A percentile compares a stretch with the other conserved stretches of the same genome.
phyloP scores from a whole-genome alignment of 1,140 invertebrate species.

The Drosophila nigrodunni region DNA sequence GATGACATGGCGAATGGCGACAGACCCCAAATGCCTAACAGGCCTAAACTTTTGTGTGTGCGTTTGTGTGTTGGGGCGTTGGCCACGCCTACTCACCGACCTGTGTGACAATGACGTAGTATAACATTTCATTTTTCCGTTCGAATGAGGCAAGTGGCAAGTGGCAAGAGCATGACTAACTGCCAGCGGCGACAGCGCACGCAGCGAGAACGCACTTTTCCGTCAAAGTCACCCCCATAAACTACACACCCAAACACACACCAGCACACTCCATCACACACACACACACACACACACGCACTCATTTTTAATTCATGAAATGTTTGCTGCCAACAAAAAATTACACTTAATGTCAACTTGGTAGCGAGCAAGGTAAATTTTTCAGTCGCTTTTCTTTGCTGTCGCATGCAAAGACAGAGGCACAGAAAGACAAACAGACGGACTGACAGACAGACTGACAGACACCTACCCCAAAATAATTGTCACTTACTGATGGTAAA shows the following conservation, averaged over 20 bases:
- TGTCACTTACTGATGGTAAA: constrained; percentile 47
- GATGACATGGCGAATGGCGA: constrained; percentile 50
- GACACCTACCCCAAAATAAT: constrained; percentile 50
- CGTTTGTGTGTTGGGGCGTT: constrained; percentile 1
- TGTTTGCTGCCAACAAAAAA: constrained; percentile 50
- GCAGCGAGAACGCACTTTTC: constrained; percentile 45
- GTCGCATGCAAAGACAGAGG: constrained; percentile 10
- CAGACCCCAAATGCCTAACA: constrained; percentile 25
- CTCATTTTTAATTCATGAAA: constrained; percentile 59
- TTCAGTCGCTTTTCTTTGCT: constrained; percentile 13
- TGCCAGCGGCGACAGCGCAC: constrained; percentile 46
- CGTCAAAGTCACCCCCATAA: constrained; percentile 30
- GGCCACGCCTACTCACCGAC: constrained; percentile 27
- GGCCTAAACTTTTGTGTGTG: background rate
- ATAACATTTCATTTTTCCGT: constrained; percentile 44
- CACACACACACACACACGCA: constrained; percentile 1
- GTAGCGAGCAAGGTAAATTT: constrained; percentile 28
- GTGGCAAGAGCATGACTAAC: constrained; percentile 47
- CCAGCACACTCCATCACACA: background rate
- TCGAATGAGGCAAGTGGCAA: constrained; percentile 14
- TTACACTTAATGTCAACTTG: constrained; percentile 55
- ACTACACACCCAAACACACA: constrained; percentile 20
- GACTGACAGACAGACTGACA: background rate
- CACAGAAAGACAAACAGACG: too few relatives aligned
- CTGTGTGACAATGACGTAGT: constrained; percentile 52